A percentile compares a stretch with the other conserved stretches of the same genome.
Conservation (phyloP, 2,888 invertebrate genomes). For the Chrysomela aeneicollis region DNA sequence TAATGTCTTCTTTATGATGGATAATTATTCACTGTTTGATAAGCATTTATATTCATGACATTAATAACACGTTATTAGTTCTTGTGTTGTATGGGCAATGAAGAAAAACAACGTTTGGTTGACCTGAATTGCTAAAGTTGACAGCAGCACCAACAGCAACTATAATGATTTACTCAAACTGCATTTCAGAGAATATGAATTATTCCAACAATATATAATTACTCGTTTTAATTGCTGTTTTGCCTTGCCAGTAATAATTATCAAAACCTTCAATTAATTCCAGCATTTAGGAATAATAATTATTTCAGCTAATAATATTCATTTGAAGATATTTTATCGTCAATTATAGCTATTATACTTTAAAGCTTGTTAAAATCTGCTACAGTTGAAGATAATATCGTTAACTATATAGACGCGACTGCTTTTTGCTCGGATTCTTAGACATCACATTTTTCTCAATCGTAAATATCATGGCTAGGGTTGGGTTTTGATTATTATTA, state of each 20-base stretch:
- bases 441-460: neutral
- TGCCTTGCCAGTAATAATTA: conserved; percentile 5
- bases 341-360: neutral
- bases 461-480: conserved; percentile 5
- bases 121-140: conserved; percentile 18
- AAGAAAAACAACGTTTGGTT: too few relatives aligned
- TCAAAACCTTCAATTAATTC: conserved; percentile 10
- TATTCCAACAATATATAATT: conserved; percentile 11
- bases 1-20: too few relatives aligned
- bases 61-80: too few relatives aligned
- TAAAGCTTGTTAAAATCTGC: neutral
- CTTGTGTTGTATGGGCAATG: too few relatives aligned
- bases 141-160: conserved; percentile 13
- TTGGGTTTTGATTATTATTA: neutral
- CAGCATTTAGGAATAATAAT: conserved; percentile 14
- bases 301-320: conserved; percentile 11
- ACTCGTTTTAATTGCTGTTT: conserved; percentile 6
- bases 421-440: neutral
- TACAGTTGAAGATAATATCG: neutral
- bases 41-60: too few relatives aligned
- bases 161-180: conserved; percentile 15
- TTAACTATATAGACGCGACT: neutral
- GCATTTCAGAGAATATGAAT: conserved; percentile 12
- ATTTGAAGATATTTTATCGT: neutral
- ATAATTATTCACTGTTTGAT: too few relatives aligned